These are phyloP conservation scores for Colletes gigas DNA, from an alignment of 1,140 invertebrate genomes.

Conservation along the genomic window DNA sequence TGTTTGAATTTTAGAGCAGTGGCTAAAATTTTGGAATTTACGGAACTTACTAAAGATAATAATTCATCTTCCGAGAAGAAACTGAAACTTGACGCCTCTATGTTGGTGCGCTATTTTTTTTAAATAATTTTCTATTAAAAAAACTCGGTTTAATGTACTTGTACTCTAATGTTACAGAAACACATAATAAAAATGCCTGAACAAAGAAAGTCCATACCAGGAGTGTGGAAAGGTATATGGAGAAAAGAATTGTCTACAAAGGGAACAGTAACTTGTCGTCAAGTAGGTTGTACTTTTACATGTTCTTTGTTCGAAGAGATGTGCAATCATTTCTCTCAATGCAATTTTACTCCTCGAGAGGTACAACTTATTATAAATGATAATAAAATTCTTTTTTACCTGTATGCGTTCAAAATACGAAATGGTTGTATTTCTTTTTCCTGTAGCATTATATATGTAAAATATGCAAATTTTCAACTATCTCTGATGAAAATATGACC, in stretches of 20 bases:
- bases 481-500: slow-evolving; percentile 59
- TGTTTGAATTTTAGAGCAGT: slow-evolving; percentile 67
- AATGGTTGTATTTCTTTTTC: slow-evolving; percentile 19
- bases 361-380: slow-evolving; percentile 39
- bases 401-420: neutral
- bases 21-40: slow-evolving; percentile 73
- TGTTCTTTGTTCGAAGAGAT: slow-evolving; percentile 65
- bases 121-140: slow-evolving; percentile 1
- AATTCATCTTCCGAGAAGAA: slow-evolving; percentile 8
- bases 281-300: slow-evolving; percentile 68
- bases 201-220: slow-evolving; percentile 63
- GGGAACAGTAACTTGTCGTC: slow-evolving; percentile 64
- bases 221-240: slow-evolving; percentile 69
- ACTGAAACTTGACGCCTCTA: slow-evolving; percentile 13
- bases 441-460: slow-evolving; percentile 71
- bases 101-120: slow-evolving; percentile 28
- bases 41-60: slow-evolving; percentile 59
- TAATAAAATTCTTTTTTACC: neutral
- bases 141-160: neutral
- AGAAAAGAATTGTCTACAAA: slow-evolving; percentile 59
- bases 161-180: slow-evolving; percentile 56
- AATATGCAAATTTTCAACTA: slow-evolving; percentile 69
- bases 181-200: slow-evolving; percentile 65
- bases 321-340: slow-evolving; percentile 68
- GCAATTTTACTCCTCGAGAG: slow-evolving; percentile 71